Percentiles rank a stretch among this genome's conserved stretches.
Evolutionary conservation across 2,888 invertebrate genomes (phyloP).

Genomic region (Ephialtes manifestator): DNA sequence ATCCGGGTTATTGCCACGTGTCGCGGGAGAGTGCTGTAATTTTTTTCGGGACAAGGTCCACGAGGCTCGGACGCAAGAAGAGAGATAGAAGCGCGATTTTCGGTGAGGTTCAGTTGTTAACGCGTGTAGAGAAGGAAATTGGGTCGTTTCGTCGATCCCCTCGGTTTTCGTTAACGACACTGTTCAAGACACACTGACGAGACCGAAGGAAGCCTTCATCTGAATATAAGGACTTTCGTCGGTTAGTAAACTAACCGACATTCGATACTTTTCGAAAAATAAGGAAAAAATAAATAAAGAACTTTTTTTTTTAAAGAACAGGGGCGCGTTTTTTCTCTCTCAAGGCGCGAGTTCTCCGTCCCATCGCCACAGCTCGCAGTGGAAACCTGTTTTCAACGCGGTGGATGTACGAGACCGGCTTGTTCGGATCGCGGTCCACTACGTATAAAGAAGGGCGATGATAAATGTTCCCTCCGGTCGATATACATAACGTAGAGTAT

Average conservation of each 20-base stretch:
- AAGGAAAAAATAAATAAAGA: background rate
- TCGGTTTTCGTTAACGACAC: background rate
- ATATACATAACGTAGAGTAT: background rate
- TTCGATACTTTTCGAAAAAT: background rate
- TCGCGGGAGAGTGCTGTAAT: background rate
- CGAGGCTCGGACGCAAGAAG: background rate
- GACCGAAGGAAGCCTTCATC: background rate
- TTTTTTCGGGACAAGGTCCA: slow-evolving; percentile 8
- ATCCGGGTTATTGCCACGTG: slow-evolving; percentile 8
- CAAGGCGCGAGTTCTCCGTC: background rate
- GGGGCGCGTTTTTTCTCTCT: background rate
- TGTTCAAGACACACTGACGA: background rate
- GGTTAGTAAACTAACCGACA: background rate
- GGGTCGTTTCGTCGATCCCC: background rate
- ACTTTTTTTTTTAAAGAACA: background rate
- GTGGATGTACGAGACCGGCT: slow-evolving; percentile 1
- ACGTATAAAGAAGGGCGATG: slow-evolving; percentile 15
- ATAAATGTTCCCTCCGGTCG: background rate
- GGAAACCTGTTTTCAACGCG: slow-evolving; percentile 30
- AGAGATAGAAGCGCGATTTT: background rate
- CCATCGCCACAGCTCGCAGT: background rate
- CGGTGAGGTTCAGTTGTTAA: background rate
- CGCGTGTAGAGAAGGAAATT: background rate
- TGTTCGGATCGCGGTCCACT: background rate
- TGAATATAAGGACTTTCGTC: background rate